A percentile compares a stretch with the other conserved stretches of the same genome.
Conservation (phyloP, 2,888 invertebrate species). For the Pollenia labialis region DNA sequence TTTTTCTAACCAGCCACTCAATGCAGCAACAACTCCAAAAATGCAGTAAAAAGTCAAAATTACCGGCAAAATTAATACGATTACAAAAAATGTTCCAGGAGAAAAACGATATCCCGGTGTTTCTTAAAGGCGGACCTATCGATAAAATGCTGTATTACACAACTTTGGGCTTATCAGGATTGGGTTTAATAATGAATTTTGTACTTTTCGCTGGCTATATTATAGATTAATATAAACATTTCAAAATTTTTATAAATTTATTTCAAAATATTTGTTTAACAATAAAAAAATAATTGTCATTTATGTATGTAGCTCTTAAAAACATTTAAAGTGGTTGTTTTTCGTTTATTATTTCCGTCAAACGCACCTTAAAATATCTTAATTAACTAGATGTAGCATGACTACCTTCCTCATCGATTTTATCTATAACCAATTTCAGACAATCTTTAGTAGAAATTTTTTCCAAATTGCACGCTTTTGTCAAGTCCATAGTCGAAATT, state of each 20-base stretch:
- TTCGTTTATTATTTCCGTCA: constrained; percentile 6
- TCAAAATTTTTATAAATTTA: constrained; percentile 50
- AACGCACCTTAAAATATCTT: constrained; percentile 1
- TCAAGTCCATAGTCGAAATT: constrained; percentile 84
- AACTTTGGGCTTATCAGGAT: constrained; percentile 78
- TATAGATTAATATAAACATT: constrained; percentile 45
- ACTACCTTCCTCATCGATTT: constrained; percentile 81
- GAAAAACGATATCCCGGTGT: constrained; percentile 83
- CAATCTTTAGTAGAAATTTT: constrained; percentile 85
- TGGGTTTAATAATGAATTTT: constrained; percentile 76
- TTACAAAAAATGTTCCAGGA: constrained; percentile 73
- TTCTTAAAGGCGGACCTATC: constrained; percentile 83
- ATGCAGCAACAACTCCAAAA: constrained; percentile 20
- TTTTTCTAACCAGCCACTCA: neutral
- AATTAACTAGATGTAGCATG: constrained; percentile 24
- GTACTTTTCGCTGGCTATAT: constrained; percentile 75
- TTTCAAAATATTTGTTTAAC: constrained; percentile 41
- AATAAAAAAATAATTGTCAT: constrained; percentile 60
- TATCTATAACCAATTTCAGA: constrained; percentile 84
- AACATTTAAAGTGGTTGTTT: constrained; percentile 35
- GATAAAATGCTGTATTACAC: constrained; percentile 83
- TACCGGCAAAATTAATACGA: constrained; percentile 53
- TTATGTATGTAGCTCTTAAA: constrained; percentile 1
- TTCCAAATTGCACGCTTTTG: constrained; percentile 84
- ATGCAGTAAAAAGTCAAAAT: neutral